Base-by-base conservation (phyloP, 2,113 vertebrate genomes). In the Tupaia tana region DNA sequence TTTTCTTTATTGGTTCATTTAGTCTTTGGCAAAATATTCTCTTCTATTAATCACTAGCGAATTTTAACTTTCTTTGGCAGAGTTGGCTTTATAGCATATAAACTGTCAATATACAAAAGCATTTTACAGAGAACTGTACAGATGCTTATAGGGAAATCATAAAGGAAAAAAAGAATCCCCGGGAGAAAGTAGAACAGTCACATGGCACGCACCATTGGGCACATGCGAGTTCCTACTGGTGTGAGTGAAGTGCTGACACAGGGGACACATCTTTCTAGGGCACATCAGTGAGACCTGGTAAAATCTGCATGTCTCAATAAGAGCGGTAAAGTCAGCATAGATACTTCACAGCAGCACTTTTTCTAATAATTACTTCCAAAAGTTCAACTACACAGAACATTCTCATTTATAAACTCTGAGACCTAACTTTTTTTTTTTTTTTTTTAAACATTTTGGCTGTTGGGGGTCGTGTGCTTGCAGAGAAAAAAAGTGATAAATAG, bases 1-100 rank as follows among this genome's bases (percentile, higher is more conserved):
- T 93, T 94, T 91, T 92, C 61, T 18, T 90, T 83, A 92, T n/a
- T 64, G 52, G 29, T 85, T 20, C 67, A 80, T 64, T 94, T 95
- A 2, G 52, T 94, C 14, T 93, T 89, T 90, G 71, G 61, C 80
- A 95, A 93, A 90, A 96, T 95, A 77, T 18, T 29, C 27, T 71
- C 43, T 87, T 66, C 29, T 85, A 90, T 89, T 90, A 94, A 93
- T 89, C n/a, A 31, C 84, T 43, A 88, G 25, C 31, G 89, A 79
- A 80, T 75, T 89, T 86, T 90, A 66, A 66, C 6, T 61, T 56
- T 67, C 22, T 9, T 75, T 84, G 56, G 24, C 12, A 77, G 70
- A 80, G 7, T 71, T 88, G 22, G 5, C 13, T 93, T 85, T 58
- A 61, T 7, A 93, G 25, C 43, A 83, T n/a, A 56, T n/a, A 78